Conservation (phyloP, 2,797 vertebrate species). For the Rhabdomys pumilio region DNA sequence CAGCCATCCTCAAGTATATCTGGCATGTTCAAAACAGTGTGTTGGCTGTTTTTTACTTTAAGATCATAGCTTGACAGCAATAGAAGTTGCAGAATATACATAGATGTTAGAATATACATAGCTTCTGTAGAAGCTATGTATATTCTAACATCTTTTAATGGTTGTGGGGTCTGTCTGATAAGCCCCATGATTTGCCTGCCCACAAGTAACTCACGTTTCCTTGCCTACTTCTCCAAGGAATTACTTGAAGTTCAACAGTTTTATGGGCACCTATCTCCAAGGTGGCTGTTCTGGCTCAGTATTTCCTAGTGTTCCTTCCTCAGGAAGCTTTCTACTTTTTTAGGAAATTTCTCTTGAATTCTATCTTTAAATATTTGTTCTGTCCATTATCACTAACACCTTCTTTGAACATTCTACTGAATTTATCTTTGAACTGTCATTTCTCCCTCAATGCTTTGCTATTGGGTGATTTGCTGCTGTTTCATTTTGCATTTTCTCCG, state of each 20-base stretch:
- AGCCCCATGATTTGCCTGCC: background rate
- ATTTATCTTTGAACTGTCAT: background rate
- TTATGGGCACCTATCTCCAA: background rate
- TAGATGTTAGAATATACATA: too few relatives aligned
- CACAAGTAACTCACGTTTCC: background rate
- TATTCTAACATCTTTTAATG: background rate
- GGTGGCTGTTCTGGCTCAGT: background rate
- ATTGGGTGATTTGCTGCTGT: background rate
- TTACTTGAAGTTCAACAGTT: background rate
- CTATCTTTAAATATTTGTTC: background rate
- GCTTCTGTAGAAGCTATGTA: background rate
- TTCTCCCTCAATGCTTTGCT: background rate
- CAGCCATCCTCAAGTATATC: background rate
- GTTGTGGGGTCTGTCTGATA: background rate
- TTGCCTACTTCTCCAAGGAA: background rate
- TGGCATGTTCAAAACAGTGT: background rate
- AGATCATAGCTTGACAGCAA: background rate
- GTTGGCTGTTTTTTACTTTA: background rate
- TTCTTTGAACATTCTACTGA: background rate
- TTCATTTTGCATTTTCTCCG: slow-evolving; percentile 21
- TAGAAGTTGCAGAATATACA: slow-evolving; percentile 19
- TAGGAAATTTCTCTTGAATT: background rate
- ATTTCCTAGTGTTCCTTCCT: slow-evolving; percentile 2
- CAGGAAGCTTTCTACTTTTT: slow-evolving; percentile 21
- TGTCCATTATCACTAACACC: background rate